Percentiles rank a stretch among this genome's conserved stretches.
phyloP scores from a whole-genome alignment of 2,113 vertebrate genomes.

The Heliornis fulica region DNA sequence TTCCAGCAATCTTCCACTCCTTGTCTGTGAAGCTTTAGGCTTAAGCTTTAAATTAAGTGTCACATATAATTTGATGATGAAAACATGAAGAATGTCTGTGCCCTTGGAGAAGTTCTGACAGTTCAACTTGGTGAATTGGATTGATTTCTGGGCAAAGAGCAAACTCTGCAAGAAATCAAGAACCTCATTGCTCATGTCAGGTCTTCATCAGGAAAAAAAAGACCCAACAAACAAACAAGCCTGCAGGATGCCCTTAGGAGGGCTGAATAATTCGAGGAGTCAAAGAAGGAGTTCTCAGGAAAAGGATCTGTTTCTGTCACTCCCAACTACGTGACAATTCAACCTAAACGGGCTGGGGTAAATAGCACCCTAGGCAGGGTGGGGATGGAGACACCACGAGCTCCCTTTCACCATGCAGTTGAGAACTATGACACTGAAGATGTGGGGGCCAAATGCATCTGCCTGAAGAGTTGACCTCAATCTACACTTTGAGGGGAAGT shows the following conservation, averaged over 20 bases:
- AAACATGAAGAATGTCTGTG: not conserved
- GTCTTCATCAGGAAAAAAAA: not conserved
- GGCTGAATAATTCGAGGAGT: not conserved
- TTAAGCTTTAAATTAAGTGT: not conserved
- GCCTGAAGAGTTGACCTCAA: not conserved
- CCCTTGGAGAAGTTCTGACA: slow-evolving; percentile 22
- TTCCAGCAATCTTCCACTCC: not conserved
- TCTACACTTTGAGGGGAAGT: not conserved
- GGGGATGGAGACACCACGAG: not conserved
- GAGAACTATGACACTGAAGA: not conserved
- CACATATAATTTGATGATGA: not conserved
- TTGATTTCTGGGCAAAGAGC: not conserved
- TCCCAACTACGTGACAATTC: not conserved
- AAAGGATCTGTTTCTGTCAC: not conserved
- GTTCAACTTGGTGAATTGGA: not conserved
- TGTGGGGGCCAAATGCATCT: accelerated
- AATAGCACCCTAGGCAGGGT: not conserved
- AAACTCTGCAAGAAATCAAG: not conserved
- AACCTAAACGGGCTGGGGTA: not conserved
- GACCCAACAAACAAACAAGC: too few relatives aligned
- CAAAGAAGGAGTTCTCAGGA: not conserved
- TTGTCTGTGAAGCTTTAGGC: not conserved
- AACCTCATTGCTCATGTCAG: not conserved
- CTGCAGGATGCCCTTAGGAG: not conserved
- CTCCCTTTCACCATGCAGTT: not conserved